Conservation (phyloP, 1,140 invertebrate species). For the Trachymyrmex septentrionalis region DNA sequence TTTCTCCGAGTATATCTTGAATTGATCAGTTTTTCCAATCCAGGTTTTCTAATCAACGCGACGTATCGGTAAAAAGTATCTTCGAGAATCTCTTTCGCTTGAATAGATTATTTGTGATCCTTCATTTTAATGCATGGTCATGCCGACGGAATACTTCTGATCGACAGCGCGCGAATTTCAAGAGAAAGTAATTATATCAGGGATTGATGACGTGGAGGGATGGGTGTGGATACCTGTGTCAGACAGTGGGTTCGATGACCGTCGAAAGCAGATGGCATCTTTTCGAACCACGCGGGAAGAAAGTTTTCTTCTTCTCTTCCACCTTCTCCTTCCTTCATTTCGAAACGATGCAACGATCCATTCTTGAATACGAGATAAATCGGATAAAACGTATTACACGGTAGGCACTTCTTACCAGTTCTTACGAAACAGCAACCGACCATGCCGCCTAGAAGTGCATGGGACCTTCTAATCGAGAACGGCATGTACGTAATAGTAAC, state of each 20-base stretch:
- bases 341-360: slow-evolving; percentile 33
- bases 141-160: not conserved
- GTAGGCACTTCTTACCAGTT: not conserved
- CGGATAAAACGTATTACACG: slow-evolving; percentile 48
- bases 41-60: not conserved
- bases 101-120: not conserved
- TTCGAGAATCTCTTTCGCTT: not conserved
- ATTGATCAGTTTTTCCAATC: not conserved
- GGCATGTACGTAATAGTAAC: slow-evolving; percentile 30
- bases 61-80: not conserved
- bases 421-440: slow-evolving; percentile 43
- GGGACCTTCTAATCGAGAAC: slow-evolving; percentile 22
- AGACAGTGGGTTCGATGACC: slow-evolving; percentile 62
- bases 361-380: slow-evolving; percentile 60
- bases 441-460: not conserved
- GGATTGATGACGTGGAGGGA: slow-evolving; percentile 65
- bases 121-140: not conserved
- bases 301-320: slow-evolving; percentile 62
- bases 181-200: slow-evolving; percentile 75
- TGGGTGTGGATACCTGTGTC: slow-evolving; percentile 68
- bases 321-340: not conserved
- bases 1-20: not conserved
- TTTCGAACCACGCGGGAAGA: slow-evolving; percentile 59
- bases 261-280: slow-evolving; percentile 75
- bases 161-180: not conserved